Evolutionary conservation across 2,888 invertebrate genomes (phyloP), one percentile per base, ranked within the genome.

Genomic region (Cryptops parisi): DNA sequence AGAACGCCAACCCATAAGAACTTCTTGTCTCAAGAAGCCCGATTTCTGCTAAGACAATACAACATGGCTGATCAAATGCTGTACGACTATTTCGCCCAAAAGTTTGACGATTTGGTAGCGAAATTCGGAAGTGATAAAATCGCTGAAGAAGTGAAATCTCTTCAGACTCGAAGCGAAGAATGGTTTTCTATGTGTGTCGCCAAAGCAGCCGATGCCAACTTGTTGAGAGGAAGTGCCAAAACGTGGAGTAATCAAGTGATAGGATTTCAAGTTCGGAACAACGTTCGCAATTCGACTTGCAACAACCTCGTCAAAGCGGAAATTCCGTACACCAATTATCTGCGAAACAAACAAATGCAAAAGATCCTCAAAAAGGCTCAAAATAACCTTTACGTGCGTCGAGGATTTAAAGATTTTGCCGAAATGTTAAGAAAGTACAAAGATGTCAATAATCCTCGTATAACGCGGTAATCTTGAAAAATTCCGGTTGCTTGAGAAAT

Each of bases 41-140:
- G 15, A 21, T 49, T 53, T 5, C 52, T 63, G 5, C 52, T 64
- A 5, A 45, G 57, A 22, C 45, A 55, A 23, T 63, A 60, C 60
- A 59, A 64, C 40, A 53, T 49, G 47, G 60, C 57, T 2, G 63
- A 63, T 47, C 54, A 59, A 40, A 43, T 54, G 43, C 44, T 63
- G 15, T 63, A 63, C 54, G 57, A 62, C 22, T 55, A 60, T 51
- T 63, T 62, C 47, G 21, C 54, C 4, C 22, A 50, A 2, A 27
- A 43, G 26, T 41, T 51, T 25, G 51, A 51, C 19, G 17, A 23
- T 24, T 15, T 2, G 21, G 12, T 51, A 2, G 41, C 40, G 9
- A 9, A 43, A 5, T 51, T 41, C 25, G 51, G 51, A 6, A 21
- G 24, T 6, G 41, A 43, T 23, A 21, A 25, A 24, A 22, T 51